Evolutionary conservation across 2,888 invertebrate species (phyloP).

Genomic region (Achlya flavicornis): DNA sequence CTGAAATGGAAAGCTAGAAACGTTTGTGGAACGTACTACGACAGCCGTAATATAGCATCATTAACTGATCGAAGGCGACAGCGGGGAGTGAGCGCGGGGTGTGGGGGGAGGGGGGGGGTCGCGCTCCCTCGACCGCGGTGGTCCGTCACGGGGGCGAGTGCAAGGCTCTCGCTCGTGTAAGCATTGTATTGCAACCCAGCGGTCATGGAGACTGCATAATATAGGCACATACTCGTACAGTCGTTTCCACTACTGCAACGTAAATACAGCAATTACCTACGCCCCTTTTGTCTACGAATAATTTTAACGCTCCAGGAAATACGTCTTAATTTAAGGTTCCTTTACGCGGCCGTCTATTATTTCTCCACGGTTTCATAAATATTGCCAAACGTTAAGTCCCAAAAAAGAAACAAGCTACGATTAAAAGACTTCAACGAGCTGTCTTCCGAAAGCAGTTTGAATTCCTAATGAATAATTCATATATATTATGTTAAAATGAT

Average conservation of each 20-base stretch:
- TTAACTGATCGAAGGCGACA: background rate
- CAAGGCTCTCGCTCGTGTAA: slow-evolving; percentile 35
- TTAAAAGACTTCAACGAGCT: slow-evolving; percentile 2
- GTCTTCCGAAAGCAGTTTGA: background rate
- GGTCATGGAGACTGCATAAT: slow-evolving; percentile 27
- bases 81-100: slow-evolving; percentile 23
- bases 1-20: background rate
- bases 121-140: slow-evolving; percentile 16
- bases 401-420: background rate
- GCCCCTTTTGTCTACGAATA: background rate
- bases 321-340: background rate
- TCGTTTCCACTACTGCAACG: slow-evolving; percentile 22
- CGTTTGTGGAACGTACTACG: background rate
- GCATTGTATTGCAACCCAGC: slow-evolving; percentile 19
- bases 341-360: background rate
- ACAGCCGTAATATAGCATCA: background rate
- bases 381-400: background rate
- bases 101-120: too few relatives aligned
- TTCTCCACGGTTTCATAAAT: background rate
- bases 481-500: background rate
- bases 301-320: background rate
- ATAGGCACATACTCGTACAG: background rate
- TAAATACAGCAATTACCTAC: slow-evolving; percentile 23
- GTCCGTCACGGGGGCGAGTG: slow-evolving; percentile 28
- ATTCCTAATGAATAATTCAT: background rate